phyloP scores from a whole-genome alignment of 2,888 invertebrate genomes.

The Empis livida region DNA sequence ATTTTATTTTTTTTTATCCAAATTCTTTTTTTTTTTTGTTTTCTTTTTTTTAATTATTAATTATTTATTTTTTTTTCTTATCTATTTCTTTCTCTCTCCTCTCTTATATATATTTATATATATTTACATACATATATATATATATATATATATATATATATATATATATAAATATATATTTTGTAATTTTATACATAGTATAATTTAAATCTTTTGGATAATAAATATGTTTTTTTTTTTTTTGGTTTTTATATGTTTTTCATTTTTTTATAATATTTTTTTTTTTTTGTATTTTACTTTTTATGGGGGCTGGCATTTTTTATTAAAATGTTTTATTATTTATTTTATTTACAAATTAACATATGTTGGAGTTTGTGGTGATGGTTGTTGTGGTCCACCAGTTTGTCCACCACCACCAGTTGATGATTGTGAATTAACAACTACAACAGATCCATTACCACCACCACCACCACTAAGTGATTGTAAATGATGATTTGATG shows the following conservation, averaged over 20 bases:
- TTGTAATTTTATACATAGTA: no score
- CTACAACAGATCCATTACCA: background rate
- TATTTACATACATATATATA: background rate
- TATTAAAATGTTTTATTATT: no score
- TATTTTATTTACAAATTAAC: conserved; percentile 72
- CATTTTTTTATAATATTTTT: no score
- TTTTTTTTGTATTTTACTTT: no score
- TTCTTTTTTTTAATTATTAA: no score
- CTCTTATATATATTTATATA: background rate
- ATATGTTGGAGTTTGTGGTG: conserved; percentile 81
- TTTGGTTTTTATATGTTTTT: no score
- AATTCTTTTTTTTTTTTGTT: background rate
- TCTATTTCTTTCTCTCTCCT: conserved; percentile 1
- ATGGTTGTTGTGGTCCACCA: conserved; percentile 36
- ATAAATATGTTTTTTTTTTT: no score
- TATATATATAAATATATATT: conserved; percentile 1
- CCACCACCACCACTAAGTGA: conserved; percentile 15
- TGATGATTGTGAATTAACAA: background rate
- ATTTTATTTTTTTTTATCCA: conserved; percentile 3
- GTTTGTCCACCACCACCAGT: conserved; percentile 8
- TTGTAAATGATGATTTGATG: conserved; percentile 29
- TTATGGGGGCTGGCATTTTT: no score
- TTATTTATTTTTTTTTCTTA: background rate
- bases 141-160: conserved; percentile 1
- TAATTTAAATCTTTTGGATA: no score